Evolutionary conservation across 1,140 invertebrate genomes (phyloP).

Genomic region (Camponotus pennsylvanicus): DNA sequence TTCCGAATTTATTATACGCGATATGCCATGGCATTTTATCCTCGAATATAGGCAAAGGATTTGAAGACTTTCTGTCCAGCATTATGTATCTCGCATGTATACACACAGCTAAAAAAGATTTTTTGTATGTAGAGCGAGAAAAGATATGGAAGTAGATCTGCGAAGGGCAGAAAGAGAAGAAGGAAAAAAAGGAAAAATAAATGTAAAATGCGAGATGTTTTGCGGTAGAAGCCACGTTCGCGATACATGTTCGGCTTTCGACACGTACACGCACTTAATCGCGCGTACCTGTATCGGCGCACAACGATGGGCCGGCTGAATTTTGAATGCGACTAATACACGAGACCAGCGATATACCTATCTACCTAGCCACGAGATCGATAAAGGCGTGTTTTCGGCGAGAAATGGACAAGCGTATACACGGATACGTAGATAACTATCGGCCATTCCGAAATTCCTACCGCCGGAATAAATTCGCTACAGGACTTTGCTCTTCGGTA

Average conservation of each 20-base stretch:
- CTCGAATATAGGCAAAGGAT: conserved; percentile 53
- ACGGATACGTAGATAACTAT: conserved; percentile 49
- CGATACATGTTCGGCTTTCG: conserved; percentile 13
- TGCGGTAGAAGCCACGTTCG: background rate
- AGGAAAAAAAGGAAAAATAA: background rate
- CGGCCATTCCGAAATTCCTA: conserved; percentile 50
- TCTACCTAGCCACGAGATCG: conserved; percentile 19
- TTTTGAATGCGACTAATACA: conserved; percentile 54
- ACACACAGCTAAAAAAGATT: conserved; percentile 47
- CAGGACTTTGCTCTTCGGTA: background rate
- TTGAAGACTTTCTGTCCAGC: conserved; percentile 54
- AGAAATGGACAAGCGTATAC: conserved; percentile 58
- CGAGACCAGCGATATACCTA: conserved; percentile 37
- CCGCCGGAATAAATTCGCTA: conserved; percentile 6
- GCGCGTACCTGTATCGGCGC: conserved; percentile 11
- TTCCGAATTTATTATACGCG: conserved; percentile 28
- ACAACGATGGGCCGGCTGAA: conserved; percentile 4
- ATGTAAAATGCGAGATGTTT: conserved; percentile 29
- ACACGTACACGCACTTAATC: background rate
- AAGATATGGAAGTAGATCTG: background rate
- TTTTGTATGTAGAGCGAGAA: conserved; percentile 21
- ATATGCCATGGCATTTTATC: conserved; percentile 42
- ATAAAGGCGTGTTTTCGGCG: conserved; percentile 51
- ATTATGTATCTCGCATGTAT: background rate
- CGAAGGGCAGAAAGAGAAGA: background rate